phyloP scores from a whole-genome alignment of 2,888 invertebrate genomes.

The Melanotus villosus region DNA sequence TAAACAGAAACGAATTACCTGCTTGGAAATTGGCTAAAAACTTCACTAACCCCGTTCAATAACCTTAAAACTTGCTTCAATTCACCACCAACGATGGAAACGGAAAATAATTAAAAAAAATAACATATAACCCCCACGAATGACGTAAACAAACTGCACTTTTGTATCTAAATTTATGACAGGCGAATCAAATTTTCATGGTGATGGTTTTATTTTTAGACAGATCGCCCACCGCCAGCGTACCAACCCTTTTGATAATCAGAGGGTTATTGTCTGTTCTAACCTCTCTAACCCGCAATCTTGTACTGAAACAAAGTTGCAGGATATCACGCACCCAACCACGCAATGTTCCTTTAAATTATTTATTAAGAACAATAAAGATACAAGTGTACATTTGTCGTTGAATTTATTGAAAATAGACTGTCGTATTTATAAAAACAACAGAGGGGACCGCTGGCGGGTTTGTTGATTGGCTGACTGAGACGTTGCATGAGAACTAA shows the following conservation, averaged over 20 bases:
- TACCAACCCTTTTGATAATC: background rate
- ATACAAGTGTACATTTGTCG: background rate
- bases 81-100: background rate
- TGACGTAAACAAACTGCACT: slow-evolving; percentile 1
- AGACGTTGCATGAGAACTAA: too few species aligned
- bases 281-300: background rate
- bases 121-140: too few species aligned
- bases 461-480: background rate
- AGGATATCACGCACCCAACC: background rate
- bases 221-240: background rate
- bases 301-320: background rate
- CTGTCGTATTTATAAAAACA: background rate
- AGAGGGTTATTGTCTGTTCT: background rate
- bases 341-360: slow-evolving; percentile 2
- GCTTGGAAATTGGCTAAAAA: too few species aligned
- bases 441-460: background rate
- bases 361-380: background rate
- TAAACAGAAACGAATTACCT: too few species aligned
- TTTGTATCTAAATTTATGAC: slow-evolving; percentile 22
- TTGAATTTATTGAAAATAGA: background rate
- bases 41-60: too few species aligned
- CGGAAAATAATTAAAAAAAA: background rate
- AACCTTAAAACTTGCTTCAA: background rate
- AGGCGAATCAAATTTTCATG: slow-evolving; percentile 14
- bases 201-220: slow-evolving; percentile 5